phyloP scores from a whole-genome alignment of 2,888 invertebrate genomes.

The Chrysomela aeneicollis region DNA sequence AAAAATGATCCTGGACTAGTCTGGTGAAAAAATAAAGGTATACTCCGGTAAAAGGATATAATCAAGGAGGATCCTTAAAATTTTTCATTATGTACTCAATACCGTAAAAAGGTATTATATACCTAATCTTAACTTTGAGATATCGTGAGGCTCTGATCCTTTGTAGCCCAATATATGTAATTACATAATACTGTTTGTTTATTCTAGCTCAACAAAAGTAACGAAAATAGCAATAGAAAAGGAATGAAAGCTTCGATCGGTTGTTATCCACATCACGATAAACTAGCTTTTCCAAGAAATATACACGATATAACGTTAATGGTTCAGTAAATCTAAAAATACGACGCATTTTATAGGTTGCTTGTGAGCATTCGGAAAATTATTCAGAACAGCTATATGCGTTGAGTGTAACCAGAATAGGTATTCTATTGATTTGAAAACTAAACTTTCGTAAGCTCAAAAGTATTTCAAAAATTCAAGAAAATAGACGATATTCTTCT shows the following conservation, averaged over 20 bases:
- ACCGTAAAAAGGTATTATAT: no score
- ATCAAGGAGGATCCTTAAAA: no score
- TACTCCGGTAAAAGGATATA: no score
- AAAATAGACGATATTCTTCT: no score
- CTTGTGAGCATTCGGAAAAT: neutral
- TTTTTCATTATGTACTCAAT: no score
- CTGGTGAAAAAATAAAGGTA: no score
- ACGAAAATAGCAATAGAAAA: conserved; percentile 8
- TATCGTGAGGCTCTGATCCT: no score
- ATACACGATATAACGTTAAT: neutral
- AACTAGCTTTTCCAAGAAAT: neutral
- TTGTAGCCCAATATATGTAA: neutral
- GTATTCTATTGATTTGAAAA: neutral
- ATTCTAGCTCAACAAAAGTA: neutral
- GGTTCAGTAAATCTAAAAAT: conserved; percentile 3
- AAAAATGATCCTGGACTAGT: no score
- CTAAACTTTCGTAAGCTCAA: neutral
- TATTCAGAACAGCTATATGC: neutral
- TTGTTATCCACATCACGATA: conserved; percentile 2
- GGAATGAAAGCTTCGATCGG: neutral
- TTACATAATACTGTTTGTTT: neutral
- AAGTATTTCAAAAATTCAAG: neutral
- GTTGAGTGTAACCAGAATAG: neutral
- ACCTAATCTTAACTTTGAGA: no score
- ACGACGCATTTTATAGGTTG: neutral